Evolutionary conservation across 2,888 invertebrate species (phyloP).

Genomic region (Linnaemya vulpina): DNA sequence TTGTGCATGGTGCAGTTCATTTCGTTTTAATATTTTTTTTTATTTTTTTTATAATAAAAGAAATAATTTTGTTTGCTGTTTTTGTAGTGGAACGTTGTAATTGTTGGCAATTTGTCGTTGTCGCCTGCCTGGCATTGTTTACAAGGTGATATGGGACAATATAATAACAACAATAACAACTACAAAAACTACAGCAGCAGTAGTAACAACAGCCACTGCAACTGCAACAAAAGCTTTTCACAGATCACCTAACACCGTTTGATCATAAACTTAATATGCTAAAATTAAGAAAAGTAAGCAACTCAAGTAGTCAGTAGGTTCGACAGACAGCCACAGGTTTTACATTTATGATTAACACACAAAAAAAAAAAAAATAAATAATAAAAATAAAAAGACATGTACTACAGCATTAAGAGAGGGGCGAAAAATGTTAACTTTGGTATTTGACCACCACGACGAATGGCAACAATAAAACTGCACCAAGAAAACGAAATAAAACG

Average conservation of each 20-base stretch:
- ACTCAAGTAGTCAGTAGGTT: conserved; percentile 32
- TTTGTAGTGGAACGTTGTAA: conserved; percentile 75
- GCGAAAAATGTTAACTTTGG: conserved; percentile 80
- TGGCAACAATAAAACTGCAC: conserved; percentile 67
- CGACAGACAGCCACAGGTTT: conserved; percentile 1
- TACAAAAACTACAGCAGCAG: conserved; percentile 10
- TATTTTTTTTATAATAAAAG: conserved; percentile 45
- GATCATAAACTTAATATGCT: conserved; percentile 53
- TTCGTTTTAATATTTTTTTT: conserved; percentile 43
- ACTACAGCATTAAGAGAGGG: conserved; percentile 60
- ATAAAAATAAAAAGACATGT: conserved; percentile 33
- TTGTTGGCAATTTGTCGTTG: conserved; percentile 81
- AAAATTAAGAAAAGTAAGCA: conserved; percentile 39
- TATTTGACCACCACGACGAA: conserved; percentile 82
- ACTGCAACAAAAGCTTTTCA: conserved; percentile 54
- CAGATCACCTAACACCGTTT: conserved; percentile 62
- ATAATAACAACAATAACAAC: conserved; percentile 38
- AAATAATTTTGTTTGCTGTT: conserved; percentile 46
- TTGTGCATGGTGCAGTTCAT: conserved; percentile 32
- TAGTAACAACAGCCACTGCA: background rate
- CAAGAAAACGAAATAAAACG: conserved; percentile 76
- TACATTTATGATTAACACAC: no score
- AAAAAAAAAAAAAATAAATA: background rate
- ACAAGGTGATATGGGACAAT: conserved; percentile 63
- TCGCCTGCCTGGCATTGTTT: conserved; percentile 73